Base-by-base conservation (phyloP, 2,888 invertebrate species). In the Noctua pronuba region DNA sequence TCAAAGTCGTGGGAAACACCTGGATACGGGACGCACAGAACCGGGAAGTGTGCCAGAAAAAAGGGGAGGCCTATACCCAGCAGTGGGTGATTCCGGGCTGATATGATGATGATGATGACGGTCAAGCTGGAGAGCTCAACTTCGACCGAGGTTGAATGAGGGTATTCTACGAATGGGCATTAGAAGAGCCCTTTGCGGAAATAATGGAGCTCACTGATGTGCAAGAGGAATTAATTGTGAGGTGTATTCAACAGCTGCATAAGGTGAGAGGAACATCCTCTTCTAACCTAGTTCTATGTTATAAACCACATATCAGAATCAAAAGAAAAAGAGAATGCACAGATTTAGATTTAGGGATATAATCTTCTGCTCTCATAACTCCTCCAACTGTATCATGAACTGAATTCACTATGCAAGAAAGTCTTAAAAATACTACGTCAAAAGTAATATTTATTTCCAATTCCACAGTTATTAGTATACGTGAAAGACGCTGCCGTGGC, bases 161-260 rank as follows among this genome's bases (percentile, higher is more conserved):
- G 90, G 99, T 99, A 2, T 99, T 99, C 0, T 99, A 99, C 93
- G 98, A 99, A 92, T 99, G 99, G 99, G 99, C 99, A 0, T 97
- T 98, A 69, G 98, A 99, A 89, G 98, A 99, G 97, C 98, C 99
- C 0, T 99, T 99, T 95, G 98, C 98, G 0, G 98, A 99, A 91
- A 99, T 99, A 79, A 99, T 99, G 98, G 97, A 98, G 87, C 95
- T 99, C 75, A 99, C 99, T 0, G 99, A 99, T 84, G 98, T 99
- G 0, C 99, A 99, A 93, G 99, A 99, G 94, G 99, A 99, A 1
- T 98, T 99, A 82, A 99, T 99, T 89, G 99, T 99, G 0, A 97
- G 99, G 73, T 99, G 99, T 92, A 99, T 99, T 86, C 99, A 99
- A 92, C 98, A 99, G 91, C 94, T 99, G 58, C 99, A 99, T 92